A percentile compares a stretch with the other conserved stretches of the same genome.
These are phyloP conservation scores for Orussus abietinus DNA, from an alignment of 1,140 invertebrate genomes.

Conservation along the genomic window DNA sequence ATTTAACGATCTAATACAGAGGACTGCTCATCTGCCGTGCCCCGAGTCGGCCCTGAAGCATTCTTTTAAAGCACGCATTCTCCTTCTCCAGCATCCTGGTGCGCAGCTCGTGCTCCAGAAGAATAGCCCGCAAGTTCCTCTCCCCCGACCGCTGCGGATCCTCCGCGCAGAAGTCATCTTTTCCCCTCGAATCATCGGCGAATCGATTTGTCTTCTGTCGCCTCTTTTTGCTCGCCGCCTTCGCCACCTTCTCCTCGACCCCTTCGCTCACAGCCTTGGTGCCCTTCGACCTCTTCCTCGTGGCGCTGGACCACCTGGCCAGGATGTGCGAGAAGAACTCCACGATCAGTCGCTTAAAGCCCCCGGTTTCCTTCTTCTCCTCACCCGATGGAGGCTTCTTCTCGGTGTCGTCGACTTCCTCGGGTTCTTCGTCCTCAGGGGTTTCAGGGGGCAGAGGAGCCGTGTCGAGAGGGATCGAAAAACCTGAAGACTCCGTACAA, in stretches of 20 bases:
- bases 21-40: conserved; percentile 23
- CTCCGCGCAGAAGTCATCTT: conserved; percentile 1
- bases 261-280: too few species aligned
- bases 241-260: too few species aligned
- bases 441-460: too few species aligned
- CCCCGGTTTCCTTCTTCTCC: conserved; percentile 5
- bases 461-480: too few species aligned
- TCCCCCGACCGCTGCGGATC: conserved; percentile 19
- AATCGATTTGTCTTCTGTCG: too few species aligned
- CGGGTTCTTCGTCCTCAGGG: conserved; percentile 1
- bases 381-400: conserved; percentile 18
- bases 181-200: too few species aligned
- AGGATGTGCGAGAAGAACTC: conserved; percentile 21
- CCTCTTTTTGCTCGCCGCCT: too few species aligned
- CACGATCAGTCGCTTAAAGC: conserved; percentile 13
- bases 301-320: conserved; percentile 10
- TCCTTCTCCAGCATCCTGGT: conserved; percentile 6
- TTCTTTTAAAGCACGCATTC: conserved; percentile 2
- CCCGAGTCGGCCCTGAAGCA: conserved; percentile 9
- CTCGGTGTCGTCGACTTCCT: conserved; percentile 6
- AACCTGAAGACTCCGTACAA: too few species aligned
- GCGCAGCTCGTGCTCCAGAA: conserved; percentile 18
- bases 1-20: conserved; percentile 25
- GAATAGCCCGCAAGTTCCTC: conserved; percentile 18
- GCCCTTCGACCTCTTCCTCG: background rate